These are phyloP conservation scores for Micromys minutus DNA, from an alignment of 2,113 vertebrate species.

Conservation along the genomic window DNA sequence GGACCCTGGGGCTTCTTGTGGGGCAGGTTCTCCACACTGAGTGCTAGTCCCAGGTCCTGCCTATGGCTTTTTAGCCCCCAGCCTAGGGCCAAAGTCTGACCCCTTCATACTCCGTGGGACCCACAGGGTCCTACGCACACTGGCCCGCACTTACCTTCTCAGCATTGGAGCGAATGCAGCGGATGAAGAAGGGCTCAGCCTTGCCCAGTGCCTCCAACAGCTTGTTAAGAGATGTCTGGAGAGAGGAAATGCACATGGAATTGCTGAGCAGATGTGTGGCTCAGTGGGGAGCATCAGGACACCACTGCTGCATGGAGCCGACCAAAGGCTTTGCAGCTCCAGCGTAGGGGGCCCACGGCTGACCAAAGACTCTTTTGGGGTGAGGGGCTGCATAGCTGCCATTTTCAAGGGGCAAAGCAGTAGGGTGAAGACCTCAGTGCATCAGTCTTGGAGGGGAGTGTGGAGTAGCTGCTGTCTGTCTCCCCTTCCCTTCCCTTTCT, in stretches of 20 bases:
- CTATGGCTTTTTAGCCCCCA: too few relatives aligned
- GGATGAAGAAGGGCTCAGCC: conserved; percentile 98
- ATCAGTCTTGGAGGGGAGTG: not conserved
- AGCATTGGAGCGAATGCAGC: conserved; percentile 97
- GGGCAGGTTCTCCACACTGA: not conserved
- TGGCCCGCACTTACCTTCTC: conserved; percentile 90
- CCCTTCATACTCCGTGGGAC: not conserved
- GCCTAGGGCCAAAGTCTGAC: not conserved
- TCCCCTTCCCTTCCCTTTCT: too few relatives aligned
- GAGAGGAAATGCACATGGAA: not conserved
- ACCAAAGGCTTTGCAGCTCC: not conserved
- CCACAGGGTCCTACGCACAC: not conserved
- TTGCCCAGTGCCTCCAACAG: conserved; percentile 93
- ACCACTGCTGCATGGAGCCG: not conserved
- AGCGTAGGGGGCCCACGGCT: not conserved
- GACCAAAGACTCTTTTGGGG: not conserved
- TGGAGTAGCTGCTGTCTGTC: too few relatives aligned
- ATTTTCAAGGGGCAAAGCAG: not conserved
- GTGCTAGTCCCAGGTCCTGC: not conserved
- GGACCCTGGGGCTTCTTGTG: not conserved
- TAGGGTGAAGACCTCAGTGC: not conserved
- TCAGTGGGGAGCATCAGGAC: not conserved
- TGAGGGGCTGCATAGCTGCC: not conserved
- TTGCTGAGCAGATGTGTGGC: rapidly evolving
- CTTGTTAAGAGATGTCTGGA: conserved; percentile 94